Conservation (phyloP, 2,113 vertebrate species). For the Atractosteus spatula region DNA sequence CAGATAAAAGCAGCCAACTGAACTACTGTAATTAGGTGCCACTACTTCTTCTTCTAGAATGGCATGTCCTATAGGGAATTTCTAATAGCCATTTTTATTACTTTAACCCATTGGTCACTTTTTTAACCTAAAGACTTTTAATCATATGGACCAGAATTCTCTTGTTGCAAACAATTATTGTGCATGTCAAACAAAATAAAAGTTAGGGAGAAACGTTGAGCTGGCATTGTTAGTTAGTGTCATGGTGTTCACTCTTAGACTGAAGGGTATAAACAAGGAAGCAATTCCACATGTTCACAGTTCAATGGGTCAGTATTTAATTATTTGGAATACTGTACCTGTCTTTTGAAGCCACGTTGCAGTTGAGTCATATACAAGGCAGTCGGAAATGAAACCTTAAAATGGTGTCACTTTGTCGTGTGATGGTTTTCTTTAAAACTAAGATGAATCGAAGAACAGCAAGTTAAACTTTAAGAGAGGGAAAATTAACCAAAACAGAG, state of each 20-base stretch:
- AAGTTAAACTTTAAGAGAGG: no score
- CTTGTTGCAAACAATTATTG: conserved; percentile 48
- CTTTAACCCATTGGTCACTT: conserved; percentile 63
- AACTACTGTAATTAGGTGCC: conserved; percentile 97
- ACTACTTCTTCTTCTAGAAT: conserved; percentile 87
- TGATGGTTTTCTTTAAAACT: conserved; percentile 59
- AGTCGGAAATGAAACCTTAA: conserved; percentile 74
- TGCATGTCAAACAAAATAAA: conserved; percentile 38
- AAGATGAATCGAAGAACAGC: conserved; percentile 17
- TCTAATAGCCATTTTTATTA: conserved; percentile 72
- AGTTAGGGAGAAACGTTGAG: conserved; percentile 31
- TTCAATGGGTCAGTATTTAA: conserved; percentile 58
- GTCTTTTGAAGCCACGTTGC: conserved; percentile 64
- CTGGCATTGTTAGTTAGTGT: conserved; percentile 30
- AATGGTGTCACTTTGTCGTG: conserved; percentile 57
- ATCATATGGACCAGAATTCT: conserved; percentile 45
- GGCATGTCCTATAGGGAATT: conserved; percentile 62
- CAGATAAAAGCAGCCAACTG: conserved; percentile 98
- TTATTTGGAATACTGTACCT: conserved; percentile 61
- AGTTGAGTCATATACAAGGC: conserved; percentile 72
- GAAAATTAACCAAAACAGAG: no score
- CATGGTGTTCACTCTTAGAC: conserved; percentile 1
- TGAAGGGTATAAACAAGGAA: conserved; percentile 49
- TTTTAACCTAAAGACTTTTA: conserved; percentile 59
- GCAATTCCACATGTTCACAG: conserved; percentile 42